A percentile compares a stretch with the other conserved stretches of the same genome.
Conservation (phyloP, 1,140 invertebrate species). For the Drosophila kikkawai region DNA sequence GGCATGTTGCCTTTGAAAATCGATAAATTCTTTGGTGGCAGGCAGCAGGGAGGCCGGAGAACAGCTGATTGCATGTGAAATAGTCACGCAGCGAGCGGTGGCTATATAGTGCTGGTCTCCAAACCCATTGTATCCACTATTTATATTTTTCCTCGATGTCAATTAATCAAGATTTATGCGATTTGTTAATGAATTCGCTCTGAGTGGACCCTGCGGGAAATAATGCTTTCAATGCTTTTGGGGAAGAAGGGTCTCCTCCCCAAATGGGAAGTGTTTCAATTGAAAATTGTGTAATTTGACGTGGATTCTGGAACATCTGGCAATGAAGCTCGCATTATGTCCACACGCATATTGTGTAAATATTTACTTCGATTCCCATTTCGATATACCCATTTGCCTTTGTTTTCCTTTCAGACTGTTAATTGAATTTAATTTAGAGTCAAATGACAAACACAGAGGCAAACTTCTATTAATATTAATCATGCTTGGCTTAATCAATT, state of each 20-base stretch:
- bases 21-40: constrained; percentile 57
- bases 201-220: constrained; percentile 2
- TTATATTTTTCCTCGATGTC: not conserved
- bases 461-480: constrained; percentile 52
- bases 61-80: constrained; percentile 66
- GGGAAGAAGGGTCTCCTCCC: not conserved
- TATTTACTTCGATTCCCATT: constrained; percentile 63
- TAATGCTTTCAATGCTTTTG: not conserved
- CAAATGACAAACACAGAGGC: constrained; percentile 41
- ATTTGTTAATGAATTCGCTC: constrained; percentile 46
- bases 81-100: constrained; percentile 24
- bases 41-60: constrained; percentile 5
- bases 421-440: constrained; percentile 67
- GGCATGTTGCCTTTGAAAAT: constrained; percentile 58
- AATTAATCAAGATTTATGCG: constrained; percentile 70
- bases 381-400: constrained; percentile 9
- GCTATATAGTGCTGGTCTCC: constrained; percentile 1
- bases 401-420: constrained; percentile 39
- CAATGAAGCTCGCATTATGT: constrained; percentile 9
- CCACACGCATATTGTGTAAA: constrained; percentile 60
- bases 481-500: constrained; percentile 65
- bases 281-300: constrained; percentile 37
- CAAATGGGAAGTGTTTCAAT: constrained; percentile 35
- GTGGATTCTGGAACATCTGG: constrained; percentile 15
- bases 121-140: constrained; percentile 12